Evolutionary conservation across 2,113 vertebrate genomes (phyloP), one percentile per base, ranked within the genome.

Genomic region (Pipa parva): DNA sequence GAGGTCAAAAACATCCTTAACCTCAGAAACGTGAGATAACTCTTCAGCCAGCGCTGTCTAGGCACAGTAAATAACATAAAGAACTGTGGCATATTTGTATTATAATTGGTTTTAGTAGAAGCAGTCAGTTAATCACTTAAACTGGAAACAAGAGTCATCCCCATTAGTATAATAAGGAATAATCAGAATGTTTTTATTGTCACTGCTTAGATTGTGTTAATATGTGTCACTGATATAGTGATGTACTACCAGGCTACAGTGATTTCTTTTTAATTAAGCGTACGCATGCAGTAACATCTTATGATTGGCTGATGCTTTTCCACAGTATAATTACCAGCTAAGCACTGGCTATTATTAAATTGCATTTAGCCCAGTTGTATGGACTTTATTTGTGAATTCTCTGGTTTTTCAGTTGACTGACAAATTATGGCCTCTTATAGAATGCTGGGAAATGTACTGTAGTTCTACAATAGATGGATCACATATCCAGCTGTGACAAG

Each of bases 81-180:
- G 12, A 39, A 36, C 62, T 36, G 15, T 20, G 62, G 36, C 33
- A 39, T 64, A 54, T 64, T 39, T 54, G 25, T 55, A 36, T 55
- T 22, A 6, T 64, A 64, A 64, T 64, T 37, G 61, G 48, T 36
- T 63, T 64, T 18, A 28, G 21, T 22, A 42, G 62, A 42, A 42
- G 33, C 62, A 55, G 62, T 25, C 36, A 28, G 50, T 54, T 63
- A 42, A 54, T 64, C 50, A 64, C 50, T 55, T 50, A 28, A 24
- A 45, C 8, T 22, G 31, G 12, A 39, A 51, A 54, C 31, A 27
- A 33, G 31, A 52, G 61, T 52, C 61, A 27, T 24, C 9, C 10
- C 36, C 48, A 36, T 27, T 31, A 63, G 33, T 46, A 27, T 15
- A 25, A 26, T 20, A 10, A 17, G 5, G 26, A 24, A 37, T 8